phyloP scores from a whole-genome alignment of 2,888 invertebrate genomes.

The Beris morrisii region DNA sequence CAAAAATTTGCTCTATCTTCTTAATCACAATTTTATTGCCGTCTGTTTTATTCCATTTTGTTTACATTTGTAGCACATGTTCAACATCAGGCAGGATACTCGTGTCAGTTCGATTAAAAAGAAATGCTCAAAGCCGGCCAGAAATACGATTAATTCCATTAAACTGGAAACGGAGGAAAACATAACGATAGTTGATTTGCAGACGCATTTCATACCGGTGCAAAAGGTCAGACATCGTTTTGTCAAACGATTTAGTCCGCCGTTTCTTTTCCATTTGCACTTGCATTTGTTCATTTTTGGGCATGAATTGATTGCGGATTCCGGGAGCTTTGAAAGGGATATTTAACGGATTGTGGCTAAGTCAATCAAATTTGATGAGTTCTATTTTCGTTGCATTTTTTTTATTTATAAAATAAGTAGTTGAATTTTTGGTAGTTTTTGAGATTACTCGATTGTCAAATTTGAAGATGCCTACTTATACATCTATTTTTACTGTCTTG shows the following conservation, averaged over 20 bases:
- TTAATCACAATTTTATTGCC: too few relatives aligned
- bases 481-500: too few relatives aligned
- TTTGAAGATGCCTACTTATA: too few relatives aligned
- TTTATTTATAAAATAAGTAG: too few relatives aligned
- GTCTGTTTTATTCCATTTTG: not conserved
- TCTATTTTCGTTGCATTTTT: too few relatives aligned
- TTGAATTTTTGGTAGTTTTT: too few relatives aligned
- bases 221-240: not conserved
- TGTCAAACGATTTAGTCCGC: not conserved
- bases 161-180: not conserved
- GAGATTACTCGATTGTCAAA: too few relatives aligned
- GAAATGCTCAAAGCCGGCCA: constrained; percentile 4
- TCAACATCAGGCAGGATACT: not conserved
- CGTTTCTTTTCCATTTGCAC: not conserved
- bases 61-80: not conserved
- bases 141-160: not conserved
- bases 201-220: not conserved
- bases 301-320: too few relatives aligned
- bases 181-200: constrained; percentile 3
- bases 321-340: too few relatives aligned
- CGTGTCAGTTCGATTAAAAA: not conserved
- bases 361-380: too few relatives aligned
- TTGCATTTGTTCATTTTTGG: constrained; percentile 1
- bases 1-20: too few relatives aligned
- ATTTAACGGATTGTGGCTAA: too few relatives aligned